phyloP scores from a whole-genome alignment of 2,797 vertebrate species.

The Babyrousa celebensis region DNA sequence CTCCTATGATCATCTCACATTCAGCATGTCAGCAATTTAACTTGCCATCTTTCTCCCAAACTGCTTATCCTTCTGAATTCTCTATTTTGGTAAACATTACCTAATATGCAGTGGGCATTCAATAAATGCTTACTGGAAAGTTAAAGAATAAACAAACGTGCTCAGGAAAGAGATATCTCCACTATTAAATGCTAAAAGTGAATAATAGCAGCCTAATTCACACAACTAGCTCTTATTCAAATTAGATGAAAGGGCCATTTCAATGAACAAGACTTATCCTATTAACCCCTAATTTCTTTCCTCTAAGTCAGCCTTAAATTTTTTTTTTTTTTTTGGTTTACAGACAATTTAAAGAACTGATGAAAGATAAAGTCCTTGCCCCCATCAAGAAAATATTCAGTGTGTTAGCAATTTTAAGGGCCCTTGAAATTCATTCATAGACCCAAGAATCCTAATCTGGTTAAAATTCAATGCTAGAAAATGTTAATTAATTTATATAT shows the following conservation, averaged over 20 bases:
- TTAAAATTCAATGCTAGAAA: slow-evolving; percentile 42
- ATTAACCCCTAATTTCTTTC: neutral
- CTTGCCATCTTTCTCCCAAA: neutral
- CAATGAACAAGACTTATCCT: neutral
- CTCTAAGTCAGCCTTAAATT: neutral
- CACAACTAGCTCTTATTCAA: neutral
- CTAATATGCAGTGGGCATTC: neutral
- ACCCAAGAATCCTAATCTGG: neutral
- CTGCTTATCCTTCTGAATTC: neutral
- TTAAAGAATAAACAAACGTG: slow-evolving; percentile 4
- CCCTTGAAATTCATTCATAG: neutral
- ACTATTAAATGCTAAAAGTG: neutral
- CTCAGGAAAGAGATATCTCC: neutral
- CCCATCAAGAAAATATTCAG: neutral
- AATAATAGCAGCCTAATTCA: neutral
- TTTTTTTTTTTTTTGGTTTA: neutral
- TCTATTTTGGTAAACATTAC: slow-evolving; percentile 1
- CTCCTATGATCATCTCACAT: neutral
- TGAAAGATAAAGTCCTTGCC: neutral
- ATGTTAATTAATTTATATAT: slow-evolving; percentile 19
- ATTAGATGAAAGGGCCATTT: neutral
- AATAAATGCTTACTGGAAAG: slow-evolving; percentile 1
- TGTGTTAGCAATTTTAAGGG: neutral
- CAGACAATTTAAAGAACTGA: neutral
- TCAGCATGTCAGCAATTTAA: neutral